A percentile compares a stretch with the other conserved stretches of the same genome.
These are phyloP conservation scores for Opisthocomus hoazin DNA, from an alignment of 2,113 vertebrate species.

Conservation along the genomic window DNA sequence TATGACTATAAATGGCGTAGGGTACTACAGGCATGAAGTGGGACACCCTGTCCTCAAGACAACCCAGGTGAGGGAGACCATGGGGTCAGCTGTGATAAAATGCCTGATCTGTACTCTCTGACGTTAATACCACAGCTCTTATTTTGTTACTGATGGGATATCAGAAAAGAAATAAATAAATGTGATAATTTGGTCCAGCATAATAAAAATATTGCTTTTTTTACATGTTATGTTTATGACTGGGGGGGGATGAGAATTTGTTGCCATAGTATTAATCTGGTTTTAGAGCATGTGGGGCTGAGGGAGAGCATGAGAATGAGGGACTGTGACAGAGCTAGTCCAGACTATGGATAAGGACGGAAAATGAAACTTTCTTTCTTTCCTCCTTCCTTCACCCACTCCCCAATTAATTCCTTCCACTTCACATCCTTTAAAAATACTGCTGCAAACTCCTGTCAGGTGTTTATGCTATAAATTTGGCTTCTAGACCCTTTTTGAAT, in stretches of 20 bases:
- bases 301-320: background rate
- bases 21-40: conserved; percentile 90
- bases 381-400: background rate
- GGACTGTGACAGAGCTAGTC: background rate
- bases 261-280: background rate
- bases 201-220: background rate
- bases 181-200: background rate
- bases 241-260: background rate
- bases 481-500: background rate
- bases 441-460: background rate
- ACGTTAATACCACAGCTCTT: background rate
- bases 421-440: background rate
- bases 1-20: conserved; percentile 91
- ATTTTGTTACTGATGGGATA: background rate
- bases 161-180: background rate
- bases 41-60: conserved; percentile 86
- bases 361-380: background rate
- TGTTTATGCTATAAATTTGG: background rate
- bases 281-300: background rate
- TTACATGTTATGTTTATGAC: background rate
- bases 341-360: background rate
- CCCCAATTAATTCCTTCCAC: background rate
- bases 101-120: background rate
- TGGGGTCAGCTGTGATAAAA: background rate
- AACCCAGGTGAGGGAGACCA: conserved; percentile 77